A percentile compares a stretch with the other conserved stretches of the same genome.
Evolutionary conservation across 2,888 invertebrate species (phyloP).

Genomic region (Tachystola acroxantha): DNA sequence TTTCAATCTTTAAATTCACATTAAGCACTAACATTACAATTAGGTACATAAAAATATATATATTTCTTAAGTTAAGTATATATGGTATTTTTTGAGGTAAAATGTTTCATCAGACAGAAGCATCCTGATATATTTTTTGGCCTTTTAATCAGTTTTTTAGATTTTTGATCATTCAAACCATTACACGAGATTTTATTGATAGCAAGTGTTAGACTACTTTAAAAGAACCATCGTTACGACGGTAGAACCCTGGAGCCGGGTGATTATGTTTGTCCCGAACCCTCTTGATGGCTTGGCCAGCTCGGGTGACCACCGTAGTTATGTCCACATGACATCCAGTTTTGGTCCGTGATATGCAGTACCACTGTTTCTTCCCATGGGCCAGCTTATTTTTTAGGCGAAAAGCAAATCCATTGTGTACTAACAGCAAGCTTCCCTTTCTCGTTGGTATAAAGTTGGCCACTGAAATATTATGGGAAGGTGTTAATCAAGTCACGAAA

Average conservation of each 20-base stretch:
- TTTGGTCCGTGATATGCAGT: constrained; percentile 58
- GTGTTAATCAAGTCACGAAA: neutral
- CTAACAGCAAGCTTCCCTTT: constrained; percentile 58
- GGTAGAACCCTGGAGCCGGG: constrained; percentile 56
- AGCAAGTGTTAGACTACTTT: constrained; percentile 63
- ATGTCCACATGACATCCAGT: constrained; percentile 64
- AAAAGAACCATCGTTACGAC: constrained; percentile 57
- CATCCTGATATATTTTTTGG: too few species aligned
- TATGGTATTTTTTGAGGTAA: too few species aligned
- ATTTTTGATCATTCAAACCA: too few species aligned
- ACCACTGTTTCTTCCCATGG: constrained; percentile 69
- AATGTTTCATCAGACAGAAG: too few species aligned
- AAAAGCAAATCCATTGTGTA: constrained; percentile 61
- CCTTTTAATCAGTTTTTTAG: too few species aligned
- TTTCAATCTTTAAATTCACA: too few species aligned
- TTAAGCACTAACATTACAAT: too few species aligned
- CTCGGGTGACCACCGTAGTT: constrained; percentile 46
- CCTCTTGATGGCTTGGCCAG: constrained; percentile 46
- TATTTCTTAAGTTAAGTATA: too few species aligned
- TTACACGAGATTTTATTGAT: too few species aligned
- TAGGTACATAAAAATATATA: too few species aligned
- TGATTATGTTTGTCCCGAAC: constrained; percentile 60
- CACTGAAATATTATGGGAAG: constrained; percentile 42
- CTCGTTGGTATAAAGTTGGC: constrained; percentile 61
- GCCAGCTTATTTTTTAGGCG: constrained; percentile 63